Evolutionary conservation across 2,888 invertebrate genomes (phyloP), one percentile per base, ranked within the genome.

Genomic region (Trissolcus brochymenae): DNA sequence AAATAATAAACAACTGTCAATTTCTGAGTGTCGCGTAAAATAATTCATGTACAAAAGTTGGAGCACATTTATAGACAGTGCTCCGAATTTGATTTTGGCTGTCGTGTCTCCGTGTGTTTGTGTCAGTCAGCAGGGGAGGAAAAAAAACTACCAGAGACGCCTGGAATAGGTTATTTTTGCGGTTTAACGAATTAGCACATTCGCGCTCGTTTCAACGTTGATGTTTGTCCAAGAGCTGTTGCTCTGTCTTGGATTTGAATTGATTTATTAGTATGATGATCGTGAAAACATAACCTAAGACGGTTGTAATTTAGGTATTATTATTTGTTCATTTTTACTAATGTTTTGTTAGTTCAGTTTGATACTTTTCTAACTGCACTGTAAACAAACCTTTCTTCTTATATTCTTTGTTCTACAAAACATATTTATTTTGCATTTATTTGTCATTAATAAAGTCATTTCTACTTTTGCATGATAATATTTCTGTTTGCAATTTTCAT

Each of bases 141-240:
- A 62, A 71, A 71, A 71, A 71, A 70, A 49, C 55, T 40, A 50
- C 61, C 43, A 41, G 62, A 55, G 55, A 53, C 67, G 40, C 50
- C 70, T 70, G 70, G 70, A 70, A 62, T 55, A 70, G 70, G 70
- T 70, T 70, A 70, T 70, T 70, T 70, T 70, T 70, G 70, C 62
- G 56, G 61, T 29, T 14, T 35, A 1, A 35, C 51, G 19, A 49
- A 35, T 35, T 25, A 35, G 46, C 55, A 19, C 29, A 19, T 19
- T 41, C 57, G 16, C 35, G 41, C 29, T 59, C 41, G 57, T 51
- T 59, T 49, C 50, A 11, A 29, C 56, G 21, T 29, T 21, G 49
- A 60, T 61, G 70, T 61, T 61, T 60, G 70, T 46, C 49, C 40
- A 21, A 49, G 55, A 17, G 21, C 19, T 35, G 16, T 51, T 14